Percentiles rank a stretch among this genome's conserved stretches.
Evolutionary conservation across 2,797 vertebrate genomes (phyloP).

Genomic region (Melanotaenia nigrans): DNA sequence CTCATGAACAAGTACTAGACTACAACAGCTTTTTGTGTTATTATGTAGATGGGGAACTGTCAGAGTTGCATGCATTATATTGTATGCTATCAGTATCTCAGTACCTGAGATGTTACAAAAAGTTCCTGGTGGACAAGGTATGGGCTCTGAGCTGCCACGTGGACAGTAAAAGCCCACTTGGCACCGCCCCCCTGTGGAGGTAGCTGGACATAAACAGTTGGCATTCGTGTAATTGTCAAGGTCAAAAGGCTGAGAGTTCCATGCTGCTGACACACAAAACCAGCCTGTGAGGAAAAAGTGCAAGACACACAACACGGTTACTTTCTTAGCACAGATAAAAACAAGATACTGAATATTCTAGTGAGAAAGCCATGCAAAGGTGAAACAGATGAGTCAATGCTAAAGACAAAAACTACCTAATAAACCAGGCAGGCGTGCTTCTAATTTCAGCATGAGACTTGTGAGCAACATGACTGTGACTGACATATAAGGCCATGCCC

Average conservation of each 20-base stretch:
- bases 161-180: conserved; percentile 90
- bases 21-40: background rate
- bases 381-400: conserved; percentile 38
- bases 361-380: conserved; percentile 10
- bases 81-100: background rate
- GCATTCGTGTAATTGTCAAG: conserved; percentile 95
- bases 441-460: conserved; percentile 6
- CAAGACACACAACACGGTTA: conserved; percentile 7
- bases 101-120: conserved; percentile 91
- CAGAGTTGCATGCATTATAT: background rate
- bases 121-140: conserved; percentile 84
- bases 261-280: conserved; percentile 94
- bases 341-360: conserved; percentile 4
- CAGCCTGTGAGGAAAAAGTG: conserved; percentile 82
- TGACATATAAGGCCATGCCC: conserved; percentile 5
- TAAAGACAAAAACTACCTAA: conserved; percentile 5
- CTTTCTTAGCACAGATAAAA: conserved; percentile 19
- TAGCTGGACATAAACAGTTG: conserved; percentile 95
- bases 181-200: conserved; percentile 92
- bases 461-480: background rate
- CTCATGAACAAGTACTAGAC: too few species aligned
- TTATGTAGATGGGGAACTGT: background rate
- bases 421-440: conserved; percentile 14
- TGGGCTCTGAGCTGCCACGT: conserved; percentile 87
- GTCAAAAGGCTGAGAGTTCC: conserved; percentile 93